These are phyloP conservation scores for Lasius fuliginosus DNA, from an alignment of 2,888 invertebrate genomes.

Conservation along the genomic window DNA sequence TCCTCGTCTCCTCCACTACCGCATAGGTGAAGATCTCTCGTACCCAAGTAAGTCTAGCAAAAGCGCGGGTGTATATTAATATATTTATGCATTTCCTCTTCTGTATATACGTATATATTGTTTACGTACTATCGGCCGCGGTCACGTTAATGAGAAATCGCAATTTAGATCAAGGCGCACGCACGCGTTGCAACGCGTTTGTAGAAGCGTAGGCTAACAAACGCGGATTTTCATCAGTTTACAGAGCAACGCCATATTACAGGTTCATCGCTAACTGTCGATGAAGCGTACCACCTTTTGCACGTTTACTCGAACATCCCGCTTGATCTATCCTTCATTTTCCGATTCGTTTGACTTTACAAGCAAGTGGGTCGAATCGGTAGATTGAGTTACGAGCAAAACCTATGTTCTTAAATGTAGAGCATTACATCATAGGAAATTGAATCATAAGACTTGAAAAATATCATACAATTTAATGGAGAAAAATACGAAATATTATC, in stretches of 20 bases:
- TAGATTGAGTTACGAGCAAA: background rate
- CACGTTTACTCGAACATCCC: conserved; percentile 54
- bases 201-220: conserved; percentile 54
- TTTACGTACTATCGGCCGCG: conserved; percentile 49
- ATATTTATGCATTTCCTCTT: conserved; percentile 48
- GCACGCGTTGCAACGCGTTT: conserved; percentile 53
- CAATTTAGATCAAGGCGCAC: conserved; percentile 55
- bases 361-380: background rate
- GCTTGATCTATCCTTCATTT: conserved; percentile 18
- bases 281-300: conserved; percentile 62
- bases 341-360: conserved; percentile 6
- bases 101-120: conserved; percentile 24
- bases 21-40: conserved; percentile 89
- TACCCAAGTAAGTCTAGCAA: conserved; percentile 89
- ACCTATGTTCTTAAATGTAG: background rate
- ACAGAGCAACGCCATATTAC: conserved; percentile 78
- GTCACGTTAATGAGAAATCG: conserved; percentile 50
- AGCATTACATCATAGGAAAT: background rate
- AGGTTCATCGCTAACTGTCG: conserved; percentile 50
- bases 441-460: background rate
- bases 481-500: background rate
- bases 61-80: conserved; percentile 70
- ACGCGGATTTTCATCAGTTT: conserved; percentile 77
- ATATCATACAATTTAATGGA: background rate
- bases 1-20: conserved; percentile 81